Evolutionary conservation across 2,113 vertebrate genomes (phyloP), one percentile per base, ranked within the genome.

Genomic region (Bubalus kerabau): DNA sequence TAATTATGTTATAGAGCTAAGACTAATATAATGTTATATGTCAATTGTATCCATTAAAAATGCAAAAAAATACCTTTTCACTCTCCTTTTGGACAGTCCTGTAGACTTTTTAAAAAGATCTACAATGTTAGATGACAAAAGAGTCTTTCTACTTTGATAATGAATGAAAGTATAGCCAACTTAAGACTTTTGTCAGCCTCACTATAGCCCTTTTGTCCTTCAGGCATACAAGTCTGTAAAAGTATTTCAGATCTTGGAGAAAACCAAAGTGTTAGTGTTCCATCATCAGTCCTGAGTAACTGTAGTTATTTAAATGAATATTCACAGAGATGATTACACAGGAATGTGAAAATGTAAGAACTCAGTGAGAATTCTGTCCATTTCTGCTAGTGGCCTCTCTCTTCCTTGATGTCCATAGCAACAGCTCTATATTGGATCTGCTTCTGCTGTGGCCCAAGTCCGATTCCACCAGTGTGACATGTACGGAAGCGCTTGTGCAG

Each of bases 391-490:
- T 7, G 26, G 14, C 2, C 57, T 32, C 57, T 97, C 46, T 78
- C 76, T n/a, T 46, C 92, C 87, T 94, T 94, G 48, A 71, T 93
- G 95, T 96, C 95, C 97, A 14, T 97, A 99, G 99, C 99, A 99
- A 99, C 99, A 99, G 96, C 99, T 99, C 40, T 99, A 99, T 0
- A 90, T 99, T 87, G 99, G 99, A 13, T 99, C 99, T 0, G 98
- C 99, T 93, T 98, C 99, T 0, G 99, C 99, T 0, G 98, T 99
- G 95, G 99, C 99, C 0, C 99, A 99, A 94, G 98, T 99, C 95
- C 99, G 99, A 91, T 99, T 99, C 97, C 99, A 99, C 98, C 99
- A 99, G 97, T 99, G 99, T 82, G 99, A 99, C 97, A 99, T 99
- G 98, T 99, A 99, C 0, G 99, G 99, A 24, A 99, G 99, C 0